Percentiles rank a stretch among this genome's conserved stretches.
Evolutionary conservation across 2,888 invertebrate species (phyloP).

Genomic region (Teleogryllus oceanicus): DNA sequence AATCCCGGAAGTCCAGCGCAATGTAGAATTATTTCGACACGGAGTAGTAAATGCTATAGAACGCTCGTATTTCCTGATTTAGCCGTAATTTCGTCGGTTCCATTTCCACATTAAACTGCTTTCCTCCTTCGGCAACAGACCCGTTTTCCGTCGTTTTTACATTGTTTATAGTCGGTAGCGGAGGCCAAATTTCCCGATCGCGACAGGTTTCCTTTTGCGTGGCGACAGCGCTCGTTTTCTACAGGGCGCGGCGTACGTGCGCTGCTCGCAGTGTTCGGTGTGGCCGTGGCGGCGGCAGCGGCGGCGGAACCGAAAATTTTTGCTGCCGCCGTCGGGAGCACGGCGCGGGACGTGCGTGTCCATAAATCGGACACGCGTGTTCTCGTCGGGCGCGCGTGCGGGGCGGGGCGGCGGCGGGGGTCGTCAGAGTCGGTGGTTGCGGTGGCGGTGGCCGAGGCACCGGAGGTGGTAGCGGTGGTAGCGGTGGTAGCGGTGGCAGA

Average conservation of each 20-base stretch:
- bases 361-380: constrained; percentile 1
- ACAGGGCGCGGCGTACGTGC: neutral
- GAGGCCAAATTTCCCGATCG: neutral
- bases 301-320: constrained; percentile 1
- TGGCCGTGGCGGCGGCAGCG: neutral
- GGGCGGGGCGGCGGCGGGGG: neutral
- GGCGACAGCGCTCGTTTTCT: neutral
- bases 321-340: neutral
- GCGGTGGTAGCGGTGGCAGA: neutral
- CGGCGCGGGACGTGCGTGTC: neutral
- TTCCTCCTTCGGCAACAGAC: neutral
- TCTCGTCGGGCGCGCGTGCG: neutral
- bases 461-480: neutral
- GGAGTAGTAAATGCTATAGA: neutral
- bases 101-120: neutral
- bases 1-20: neutral
- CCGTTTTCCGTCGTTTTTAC: neutral
- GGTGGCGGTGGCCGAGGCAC: neutral
- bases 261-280: no score
- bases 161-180: neutral
- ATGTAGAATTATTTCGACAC: neutral
- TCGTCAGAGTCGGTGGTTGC: neutral
- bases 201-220: neutral
- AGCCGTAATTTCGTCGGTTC: neutral
- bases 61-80: constrained; percentile 18